Base-by-base conservation (phyloP, 1,140 invertebrate genomes). In the Bombus sylvicola region DNA sequence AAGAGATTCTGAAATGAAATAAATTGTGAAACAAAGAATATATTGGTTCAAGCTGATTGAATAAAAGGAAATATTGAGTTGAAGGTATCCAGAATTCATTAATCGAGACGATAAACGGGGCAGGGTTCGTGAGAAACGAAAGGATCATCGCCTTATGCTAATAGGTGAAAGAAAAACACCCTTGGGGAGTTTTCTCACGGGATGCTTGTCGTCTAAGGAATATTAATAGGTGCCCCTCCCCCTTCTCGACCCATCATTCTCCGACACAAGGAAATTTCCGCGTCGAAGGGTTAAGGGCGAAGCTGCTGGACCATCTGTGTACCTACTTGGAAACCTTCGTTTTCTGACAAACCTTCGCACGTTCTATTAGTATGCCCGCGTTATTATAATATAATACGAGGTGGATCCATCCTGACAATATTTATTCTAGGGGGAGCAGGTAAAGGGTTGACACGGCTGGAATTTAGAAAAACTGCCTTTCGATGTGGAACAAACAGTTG, bases 91-190 rank as follows among this genome's bases (percentile, higher is more conserved):
- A 64, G 57, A 62, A 83, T 87, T 83, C n/a, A 57, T 87, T 78
- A 73, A 72, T 72, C n/a, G 37, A 75, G 66, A 64, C n/a, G 47
- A 31, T 85, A 78, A 37, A 57, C 78, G 80, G n/a, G 1, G 10
- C 18, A 34, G 66, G 79, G 57, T 75, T 53, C 89, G 81, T 90
- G 89, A 90, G 89, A 90, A 90, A 83, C 80, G 74, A 80, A 41
- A 83, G 72, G 75, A 88, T 86, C 80, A 69, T 88, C 87, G 81
- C 72, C 81, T 91, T 91, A 91, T 90, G 90, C 85, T 91, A 91
- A 91, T 90, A 78, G 72, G 43, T 64, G 75, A 82, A 90, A 78
- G 62, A 86, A 88, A 82, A 88, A 82, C 85, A 82, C 89, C 90
- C 66, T 81, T 78, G 47, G 69, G 57, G 84, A 75, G 34, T 82